Conservation (phyloP, 2,888 invertebrate species). For the Pharmacophagus antenor region DNA sequence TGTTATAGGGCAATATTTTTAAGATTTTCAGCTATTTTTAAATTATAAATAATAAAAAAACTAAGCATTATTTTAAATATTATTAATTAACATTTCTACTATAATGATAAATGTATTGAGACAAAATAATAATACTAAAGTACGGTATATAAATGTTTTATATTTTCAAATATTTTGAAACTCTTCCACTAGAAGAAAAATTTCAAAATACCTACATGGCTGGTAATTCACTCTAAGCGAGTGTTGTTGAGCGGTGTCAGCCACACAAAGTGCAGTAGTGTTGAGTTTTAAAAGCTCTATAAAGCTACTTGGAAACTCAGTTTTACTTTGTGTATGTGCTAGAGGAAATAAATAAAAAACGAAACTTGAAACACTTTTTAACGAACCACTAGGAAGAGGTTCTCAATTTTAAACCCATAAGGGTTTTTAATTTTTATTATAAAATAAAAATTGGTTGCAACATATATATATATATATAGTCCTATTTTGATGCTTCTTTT, state of each 20-base stretch:
- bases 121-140: neutral
- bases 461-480: too few species aligned
- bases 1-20: too few species aligned
- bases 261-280: conserved; percentile 17
- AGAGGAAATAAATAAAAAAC: neutral
- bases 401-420: too few species aligned
- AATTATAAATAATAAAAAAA: too few species aligned
- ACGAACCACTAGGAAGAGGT: too few species aligned
- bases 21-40: too few species aligned
- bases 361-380: neutral
- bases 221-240: neutral
- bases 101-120: neutral
- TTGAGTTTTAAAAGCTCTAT: conserved; percentile 14
- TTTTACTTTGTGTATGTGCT: neutral
- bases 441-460: too few species aligned
- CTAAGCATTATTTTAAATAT: too few species aligned
- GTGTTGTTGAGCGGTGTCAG: conserved; percentile 12
- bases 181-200: neutral
- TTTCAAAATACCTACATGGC: conserved; percentile 1
- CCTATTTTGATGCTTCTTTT: too few species aligned
- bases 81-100: too few species aligned
- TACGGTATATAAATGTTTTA: neutral
- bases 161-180: too few species aligned
- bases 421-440: too few species aligned
- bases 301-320: conserved; percentile 1